Evolutionary conservation across 2,113 vertebrate species (phyloP).

Genomic region (Microtus ochrogaster): DNA sequence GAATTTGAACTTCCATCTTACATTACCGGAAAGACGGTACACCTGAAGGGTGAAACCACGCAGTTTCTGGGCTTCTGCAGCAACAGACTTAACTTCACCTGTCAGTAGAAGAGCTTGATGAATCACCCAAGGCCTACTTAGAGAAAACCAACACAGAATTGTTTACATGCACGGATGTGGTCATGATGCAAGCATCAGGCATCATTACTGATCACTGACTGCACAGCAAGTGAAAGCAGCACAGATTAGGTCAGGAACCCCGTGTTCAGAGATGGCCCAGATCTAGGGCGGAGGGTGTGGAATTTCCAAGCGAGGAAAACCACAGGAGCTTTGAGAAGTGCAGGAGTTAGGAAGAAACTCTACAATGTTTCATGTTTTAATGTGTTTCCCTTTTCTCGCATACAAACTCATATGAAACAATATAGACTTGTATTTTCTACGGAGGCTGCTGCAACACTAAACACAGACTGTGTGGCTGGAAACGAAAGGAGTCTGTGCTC

Average conservation of each 20-base stretch:
- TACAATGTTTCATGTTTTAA: background rate
- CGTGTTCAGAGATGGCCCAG: background rate
- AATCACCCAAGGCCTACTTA: background rate
- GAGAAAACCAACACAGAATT: background rate
- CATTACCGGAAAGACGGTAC: background rate
- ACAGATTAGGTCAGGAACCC: background rate
- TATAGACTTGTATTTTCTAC: fast-evolving
- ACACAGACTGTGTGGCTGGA: too few species aligned
- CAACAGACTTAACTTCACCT: fast-evolving
- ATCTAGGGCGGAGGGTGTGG: background rate
- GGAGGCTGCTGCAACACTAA: too few species aligned
- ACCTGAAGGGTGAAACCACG: background rate
- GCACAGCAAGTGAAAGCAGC: background rate
- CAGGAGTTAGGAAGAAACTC: background rate
- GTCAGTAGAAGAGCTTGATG: fast-evolving
- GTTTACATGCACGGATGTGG: background rate
- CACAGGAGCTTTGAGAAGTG: too few species aligned
- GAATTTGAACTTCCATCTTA: background rate
- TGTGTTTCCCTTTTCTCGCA: background rate
- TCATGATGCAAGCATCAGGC: background rate
- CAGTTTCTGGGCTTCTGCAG: fast-evolving
- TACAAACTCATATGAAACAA: fast-evolving
- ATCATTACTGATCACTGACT: too few species aligned
- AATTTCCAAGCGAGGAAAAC: background rate
- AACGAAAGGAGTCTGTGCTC: background rate